phyloP scores from a whole-genome alignment of 2,797 vertebrate genomes.

The Arvicola amphibius region DNA sequence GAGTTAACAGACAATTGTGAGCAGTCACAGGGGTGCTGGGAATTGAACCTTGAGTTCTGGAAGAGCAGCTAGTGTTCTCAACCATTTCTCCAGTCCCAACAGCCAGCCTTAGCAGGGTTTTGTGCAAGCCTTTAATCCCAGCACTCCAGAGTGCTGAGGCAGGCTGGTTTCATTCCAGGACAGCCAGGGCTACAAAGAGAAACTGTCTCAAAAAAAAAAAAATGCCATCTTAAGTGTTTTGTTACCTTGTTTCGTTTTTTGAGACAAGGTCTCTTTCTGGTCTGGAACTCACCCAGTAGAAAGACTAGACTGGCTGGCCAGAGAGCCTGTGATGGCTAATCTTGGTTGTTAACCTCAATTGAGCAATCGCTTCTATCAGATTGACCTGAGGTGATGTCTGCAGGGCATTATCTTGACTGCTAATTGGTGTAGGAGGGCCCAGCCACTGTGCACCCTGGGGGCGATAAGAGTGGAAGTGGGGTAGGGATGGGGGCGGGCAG shows the following conservation, averaged over 20 bases:
- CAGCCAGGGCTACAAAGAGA: not conserved
- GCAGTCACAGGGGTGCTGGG: not conserved
- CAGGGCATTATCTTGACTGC: not conserved
- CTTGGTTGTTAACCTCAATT: conserved; percentile 3
- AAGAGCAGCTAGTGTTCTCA: not conserved
- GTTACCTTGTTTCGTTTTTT: not conserved
- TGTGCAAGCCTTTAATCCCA: not conserved
- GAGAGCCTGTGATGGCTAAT: not conserved
- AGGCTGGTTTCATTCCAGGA: not conserved
- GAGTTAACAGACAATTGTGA: not conserved
- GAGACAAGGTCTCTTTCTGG: not conserved
- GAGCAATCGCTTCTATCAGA: not conserved
- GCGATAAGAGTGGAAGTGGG: not conserved
- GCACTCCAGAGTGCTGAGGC: not conserved
- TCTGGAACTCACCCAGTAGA: not conserved
- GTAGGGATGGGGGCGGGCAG: not conserved
- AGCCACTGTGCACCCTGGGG: not conserved
- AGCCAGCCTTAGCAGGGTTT: not conserved
- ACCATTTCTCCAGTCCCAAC: not conserved
- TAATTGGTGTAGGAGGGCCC: not conserved
- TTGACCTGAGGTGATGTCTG: not conserved
- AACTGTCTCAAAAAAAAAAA: not conserved
- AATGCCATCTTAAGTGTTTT: not conserved
- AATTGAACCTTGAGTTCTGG: not conserved
- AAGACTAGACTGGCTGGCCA: not conserved